Evolutionary conservation across 30 jellyfish, hydroid and myxozoan species (phyloP), one percentile per base, ranked within the genome.

Genomic region (Turritopsis rubra): DNA sequence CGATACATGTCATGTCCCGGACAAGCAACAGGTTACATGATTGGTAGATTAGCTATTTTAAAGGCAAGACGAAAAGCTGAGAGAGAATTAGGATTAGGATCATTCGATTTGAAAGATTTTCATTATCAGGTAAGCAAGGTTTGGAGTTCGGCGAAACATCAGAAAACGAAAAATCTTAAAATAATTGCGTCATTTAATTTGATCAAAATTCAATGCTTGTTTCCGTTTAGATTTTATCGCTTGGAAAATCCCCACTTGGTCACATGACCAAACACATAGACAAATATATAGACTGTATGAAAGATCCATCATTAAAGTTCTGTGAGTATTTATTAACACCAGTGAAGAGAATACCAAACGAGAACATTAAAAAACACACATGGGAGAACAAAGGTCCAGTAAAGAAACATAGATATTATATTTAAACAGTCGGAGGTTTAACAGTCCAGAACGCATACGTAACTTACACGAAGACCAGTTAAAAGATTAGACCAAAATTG

Each of bases 1-100:
- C 95, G 98, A 19, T 92, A 92, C 85, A 92, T 88, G 96, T 88
- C 96, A 25, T 94, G 84, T 29, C 98, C 98, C 0, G 98, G 96
- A 0, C 98, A 92, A 72, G 98, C 98, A 1, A 54, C 88, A 18
- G 95, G 96, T 30, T 92, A 92, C 75, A 92, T 92, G 98, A 29
- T 92, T 30, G 98, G 98, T 21, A 82, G 98, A 52, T 79, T 92
- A 75, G 95, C 84, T 54, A 19, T 92, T 21, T 52, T 92, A n/a
- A 84, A 87, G 41, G 82, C 91, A 83, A 76, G 98, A 25, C 73
- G 80, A 75, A 87, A 84, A 28, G 98, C 95, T 16, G 91, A 79
- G 71, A 70, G 53, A 65, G 96, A 92, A 79, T 90, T 92, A 21
- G 96, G 96, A 18, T n/a, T n/a, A n/a, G n/a, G n/a, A n/a, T n/a